Base-by-base conservation (phyloP, 2,113 vertebrate genomes). In the Gavialis gangeticus region DNA sequence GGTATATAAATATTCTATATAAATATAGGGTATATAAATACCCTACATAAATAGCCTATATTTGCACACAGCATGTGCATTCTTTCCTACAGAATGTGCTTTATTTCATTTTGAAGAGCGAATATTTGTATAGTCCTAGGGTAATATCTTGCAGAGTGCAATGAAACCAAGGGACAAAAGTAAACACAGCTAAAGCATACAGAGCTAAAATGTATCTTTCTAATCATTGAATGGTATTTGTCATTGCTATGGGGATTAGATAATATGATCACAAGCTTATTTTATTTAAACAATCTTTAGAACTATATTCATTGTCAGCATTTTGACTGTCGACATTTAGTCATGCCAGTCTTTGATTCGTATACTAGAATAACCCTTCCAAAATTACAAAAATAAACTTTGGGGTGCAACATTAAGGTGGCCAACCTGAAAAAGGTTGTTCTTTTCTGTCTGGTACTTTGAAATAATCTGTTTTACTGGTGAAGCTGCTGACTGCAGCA, bases 371-470 rank as follows among this genome's bases (percentile, higher is more conserved):
- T 77, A 95, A 86, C 85, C 64, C 73, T 95, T 84, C 92, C 96
- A 80, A 97, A 81, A 69, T 93, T 98, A 98, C 86, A 98, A 98
- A 98, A 98, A 98, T 98, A 98, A 97, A 97, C 82, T 87, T 96
- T 92, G 95, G 77, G 87, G 82, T 92, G 91, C 89, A 87, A 95
- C 94, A 91, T 93, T 94, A 85, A 90, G 28, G 66, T 96, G 79
- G 92, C 16, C 82, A 96, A 60, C 85, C 89, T 97, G 85, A 17
- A 76, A 92, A 93, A 90, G 63, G 90, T 46, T 94, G 91, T 85
- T 89, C 94, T 46, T 83, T 84, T 91, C 79, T 91, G 80, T 75
- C 87, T 95, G 73, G 12, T 14, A 34, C 81, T 89, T 76, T 71
- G 58, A 79, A 79, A 14, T 93, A 91, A 79, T 93, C 89, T 34